Evolutionary conservation across 2,113 vertebrate species (phyloP).

Genomic region (Mobula birostris): DNA sequence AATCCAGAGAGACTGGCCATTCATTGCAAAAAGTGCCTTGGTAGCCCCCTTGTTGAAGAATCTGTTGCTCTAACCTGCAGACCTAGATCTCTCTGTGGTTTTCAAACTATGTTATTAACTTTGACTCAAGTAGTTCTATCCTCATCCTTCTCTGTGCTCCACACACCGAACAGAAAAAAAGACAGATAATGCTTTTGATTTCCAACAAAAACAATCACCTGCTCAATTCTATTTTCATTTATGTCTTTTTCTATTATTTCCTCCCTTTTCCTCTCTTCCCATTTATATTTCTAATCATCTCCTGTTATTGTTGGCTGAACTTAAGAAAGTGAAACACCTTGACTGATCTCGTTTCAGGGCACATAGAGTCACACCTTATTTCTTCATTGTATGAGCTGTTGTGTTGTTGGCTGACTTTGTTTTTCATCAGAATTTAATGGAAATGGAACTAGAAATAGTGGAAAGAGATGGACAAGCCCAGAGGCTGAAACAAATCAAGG

Average conservation of each 20-base stretch:
- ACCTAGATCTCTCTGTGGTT: background rate
- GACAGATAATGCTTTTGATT: background rate
- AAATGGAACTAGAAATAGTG: background rate
- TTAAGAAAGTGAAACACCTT: background rate
- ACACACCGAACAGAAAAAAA: too few species aligned
- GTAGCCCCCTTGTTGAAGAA: background rate
- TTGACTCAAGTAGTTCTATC: background rate
- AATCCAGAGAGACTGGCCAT: too few species aligned
- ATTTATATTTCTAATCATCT: background rate
- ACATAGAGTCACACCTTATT: background rate
- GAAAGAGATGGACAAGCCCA: background rate
- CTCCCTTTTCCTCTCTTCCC: background rate
- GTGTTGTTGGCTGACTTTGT: background rate
- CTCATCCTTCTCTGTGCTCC: background rate
- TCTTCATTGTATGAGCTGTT: background rate
- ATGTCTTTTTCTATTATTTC: background rate
- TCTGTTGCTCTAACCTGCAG: background rate
- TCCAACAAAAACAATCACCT: background rate
- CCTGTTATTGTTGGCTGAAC: background rate
- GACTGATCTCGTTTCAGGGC: background rate
- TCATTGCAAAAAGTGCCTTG: too few species aligned
- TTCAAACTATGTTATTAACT: background rate
- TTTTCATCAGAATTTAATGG: background rate
- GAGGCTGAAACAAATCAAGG: background rate
- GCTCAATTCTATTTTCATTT: background rate